A percentile compares a stretch with the other conserved stretches of the same genome.
These are phyloP conservation scores for Papilio polytes DNA, from an alignment of 1,140 invertebrate species.

Conservation along the genomic window DNA sequence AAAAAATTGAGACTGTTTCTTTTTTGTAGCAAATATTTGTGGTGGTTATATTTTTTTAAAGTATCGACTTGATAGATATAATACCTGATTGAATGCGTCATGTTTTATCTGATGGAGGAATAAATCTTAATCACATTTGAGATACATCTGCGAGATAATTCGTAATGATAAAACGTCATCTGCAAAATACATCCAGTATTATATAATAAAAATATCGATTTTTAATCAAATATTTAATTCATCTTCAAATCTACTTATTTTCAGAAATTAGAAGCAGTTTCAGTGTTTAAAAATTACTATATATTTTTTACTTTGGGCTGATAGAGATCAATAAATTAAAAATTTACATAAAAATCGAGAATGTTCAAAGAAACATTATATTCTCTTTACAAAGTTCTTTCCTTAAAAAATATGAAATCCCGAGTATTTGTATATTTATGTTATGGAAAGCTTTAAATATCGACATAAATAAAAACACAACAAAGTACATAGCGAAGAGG, in stretches of 20 bases:
- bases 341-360: neutral
- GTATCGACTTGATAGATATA: constrained; percentile 18
- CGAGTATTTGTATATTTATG: constrained; percentile 14
- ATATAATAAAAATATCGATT: neutral
- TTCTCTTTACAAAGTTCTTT: too few relatives aligned
- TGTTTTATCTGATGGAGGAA: constrained; percentile 39
- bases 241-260: neutral
- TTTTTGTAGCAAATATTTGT: neutral
- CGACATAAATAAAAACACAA: constrained; percentile 34
- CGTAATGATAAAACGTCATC: constrained; percentile 3
- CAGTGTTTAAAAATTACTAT: neutral
- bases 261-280: constrained; percentile 11
- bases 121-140: constrained; percentile 17
- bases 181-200: neutral
- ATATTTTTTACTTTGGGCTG: neutral
- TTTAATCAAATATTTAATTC: neutral
- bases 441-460: neutral
- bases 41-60: constrained; percentile 6
- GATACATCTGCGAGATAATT: neutral
- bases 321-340: neutral
- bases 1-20: constrained; percentile 18
- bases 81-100: constrained; percentile 26
- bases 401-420: too few relatives aligned
- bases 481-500: neutral
- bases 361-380: too few relatives aligned